Base-by-base conservation (phyloP, 2,113 vertebrate genomes). In the Calidris pygmaea region DNA sequence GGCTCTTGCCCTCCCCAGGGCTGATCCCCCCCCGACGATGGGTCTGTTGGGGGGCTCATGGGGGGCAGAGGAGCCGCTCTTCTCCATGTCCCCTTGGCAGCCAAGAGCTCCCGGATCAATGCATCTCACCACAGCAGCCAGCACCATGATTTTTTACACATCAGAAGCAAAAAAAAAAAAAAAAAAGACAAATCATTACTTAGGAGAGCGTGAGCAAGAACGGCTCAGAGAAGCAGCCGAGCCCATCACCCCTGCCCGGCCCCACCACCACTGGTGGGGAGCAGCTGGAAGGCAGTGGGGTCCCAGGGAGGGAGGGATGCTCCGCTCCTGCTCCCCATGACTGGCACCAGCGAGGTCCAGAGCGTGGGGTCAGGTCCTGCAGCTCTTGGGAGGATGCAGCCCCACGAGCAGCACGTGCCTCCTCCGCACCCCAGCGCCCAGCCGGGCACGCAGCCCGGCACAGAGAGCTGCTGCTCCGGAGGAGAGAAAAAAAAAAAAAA, bases 331-430 rank as follows among this genome's bases (percentile, higher is more conserved):
- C 16, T 39, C 47, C 71, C 2, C 0, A 5, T 10, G 39, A 77
- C 12, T 3, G 2, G 52, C 2, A 1, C 23, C 4, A 5, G 8
- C 2, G 4, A 53, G 22, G 45, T 17, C 20, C 0, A 1, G 72
- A 67, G 59, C 32, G 2, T 1, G 0, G 0, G 0, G 29, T 18
- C 37, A 19, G 56, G 30, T 32, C 55, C 43, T 9, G 12, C 27
- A 10, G 11, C 19, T 30, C 43, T 60, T 14, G 3, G 8, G 55
- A 52, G 20, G 24, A 30, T 21, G 24, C 72, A n/a, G 56, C 32
- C 56, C n/a, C 5, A 27, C 3, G 0, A 63, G 50, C 45, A 52
- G 63, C 37, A 37, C 4, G 1, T 30, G 74, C 10, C 22, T 58
- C 78, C 77, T 68, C 43, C 0, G 4, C 67, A 30, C 12, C 81